Evolutionary conservation across 2,797 vertebrate genomes (phyloP).

Genomic region (Ptychadena robeensis): DNA sequence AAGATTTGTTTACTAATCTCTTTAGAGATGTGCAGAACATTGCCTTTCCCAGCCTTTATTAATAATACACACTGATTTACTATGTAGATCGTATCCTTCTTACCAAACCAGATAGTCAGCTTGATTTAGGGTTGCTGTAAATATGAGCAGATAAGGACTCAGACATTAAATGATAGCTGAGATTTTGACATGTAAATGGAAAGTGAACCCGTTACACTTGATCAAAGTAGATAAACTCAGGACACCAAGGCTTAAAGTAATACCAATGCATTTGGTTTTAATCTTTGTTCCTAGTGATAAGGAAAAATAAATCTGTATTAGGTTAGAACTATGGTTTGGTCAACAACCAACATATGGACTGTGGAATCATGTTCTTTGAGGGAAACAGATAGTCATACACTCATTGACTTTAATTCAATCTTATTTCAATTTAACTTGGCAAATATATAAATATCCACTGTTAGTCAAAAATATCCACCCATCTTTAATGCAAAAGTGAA

Average conservation of each 20-base stretch:
- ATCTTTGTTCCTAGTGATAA: too few species aligned
- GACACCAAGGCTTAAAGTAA: background rate
- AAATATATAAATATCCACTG: too few species aligned
- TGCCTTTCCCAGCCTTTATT: background rate
- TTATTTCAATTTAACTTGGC: too few species aligned
- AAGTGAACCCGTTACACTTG: background rate
- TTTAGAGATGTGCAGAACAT: background rate
- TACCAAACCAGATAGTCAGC: conserved; percentile 1
- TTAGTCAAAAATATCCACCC: too few species aligned
- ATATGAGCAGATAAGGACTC: background rate
- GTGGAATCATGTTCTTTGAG: too few species aligned
- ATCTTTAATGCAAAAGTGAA: too few species aligned
- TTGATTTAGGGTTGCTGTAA: background rate
- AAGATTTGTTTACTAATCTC: background rate
- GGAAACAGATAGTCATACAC: too few species aligned
- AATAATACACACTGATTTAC: background rate
- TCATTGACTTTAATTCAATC: too few species aligned
- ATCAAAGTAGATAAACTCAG: background rate
- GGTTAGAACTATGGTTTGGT: too few species aligned
- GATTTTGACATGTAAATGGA: background rate
- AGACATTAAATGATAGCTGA: background rate
- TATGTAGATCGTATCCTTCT: background rate
- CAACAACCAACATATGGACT: too few species aligned
- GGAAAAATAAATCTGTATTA: too few species aligned
- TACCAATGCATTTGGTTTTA: background rate